Percentiles rank a stretch among this genome's conserved stretches.
Conservation (phyloP, 2,797 vertebrate species). For the Squalus acanthias region DNA sequence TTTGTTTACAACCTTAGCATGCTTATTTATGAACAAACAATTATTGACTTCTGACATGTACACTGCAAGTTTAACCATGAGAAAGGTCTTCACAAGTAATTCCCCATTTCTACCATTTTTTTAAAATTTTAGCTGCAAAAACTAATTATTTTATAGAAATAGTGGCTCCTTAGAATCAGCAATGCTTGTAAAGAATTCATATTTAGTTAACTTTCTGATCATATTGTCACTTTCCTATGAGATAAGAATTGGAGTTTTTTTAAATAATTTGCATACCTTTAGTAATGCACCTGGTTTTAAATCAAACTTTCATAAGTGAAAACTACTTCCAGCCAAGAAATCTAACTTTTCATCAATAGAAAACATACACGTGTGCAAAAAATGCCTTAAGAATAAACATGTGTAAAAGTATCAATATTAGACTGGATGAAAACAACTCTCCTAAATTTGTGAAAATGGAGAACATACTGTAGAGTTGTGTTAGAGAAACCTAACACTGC, state of each 20-base stretch:
- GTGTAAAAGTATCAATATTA: not conserved
- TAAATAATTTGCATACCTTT: not conserved
- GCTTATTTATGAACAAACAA: no score
- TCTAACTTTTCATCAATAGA: not conserved
- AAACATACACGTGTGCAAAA: not conserved
- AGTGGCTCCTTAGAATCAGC: not conserved
- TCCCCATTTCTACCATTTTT: not conserved
- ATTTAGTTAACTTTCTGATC: not conserved
- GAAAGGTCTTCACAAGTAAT: not conserved
- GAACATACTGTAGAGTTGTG: not conserved
- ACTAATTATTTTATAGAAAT: not conserved
- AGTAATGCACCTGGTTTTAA: not conserved
- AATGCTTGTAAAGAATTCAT: not conserved
- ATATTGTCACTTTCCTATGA: not conserved
- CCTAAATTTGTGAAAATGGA: not conserved
- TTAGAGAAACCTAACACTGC: not conserved
- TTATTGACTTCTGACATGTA: no score
- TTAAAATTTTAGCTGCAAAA: not conserved
- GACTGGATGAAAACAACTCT: not conserved
- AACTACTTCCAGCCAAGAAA: not conserved
- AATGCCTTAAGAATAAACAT: not conserved
- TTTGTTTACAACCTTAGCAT: no score
- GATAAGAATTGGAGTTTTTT: not conserved
- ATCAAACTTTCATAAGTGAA: not conserved
- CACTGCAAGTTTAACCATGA: not conserved